A percentile compares a stretch with the other conserved stretches of the same genome.
Evolutionary conservation across 1,140 invertebrate species (phyloP).

Genomic region (Drosophila kurseongensis): DNA sequence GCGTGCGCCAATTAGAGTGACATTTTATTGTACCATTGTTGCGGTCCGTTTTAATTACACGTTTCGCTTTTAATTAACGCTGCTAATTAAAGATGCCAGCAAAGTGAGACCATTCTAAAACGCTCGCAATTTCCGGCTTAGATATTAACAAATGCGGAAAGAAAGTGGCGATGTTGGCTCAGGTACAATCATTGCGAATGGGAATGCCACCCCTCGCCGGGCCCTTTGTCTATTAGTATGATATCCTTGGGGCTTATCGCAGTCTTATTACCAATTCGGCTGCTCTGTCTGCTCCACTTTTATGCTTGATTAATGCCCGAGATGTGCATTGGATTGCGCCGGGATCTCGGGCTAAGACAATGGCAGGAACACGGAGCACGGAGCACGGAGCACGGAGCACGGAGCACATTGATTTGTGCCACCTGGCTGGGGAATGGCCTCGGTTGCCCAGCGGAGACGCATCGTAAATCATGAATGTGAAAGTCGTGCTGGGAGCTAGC

Average conservation of each 20-base stretch:
- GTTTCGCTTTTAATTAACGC: constrained; percentile 43
- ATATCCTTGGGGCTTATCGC: constrained; percentile 64
- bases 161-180: background rate
- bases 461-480: constrained; percentile 77
- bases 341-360: constrained; percentile 30
- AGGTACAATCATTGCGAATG: constrained; percentile 19
- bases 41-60: constrained; percentile 47
- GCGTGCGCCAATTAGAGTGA: constrained; percentile 40
- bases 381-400: constrained; percentile 23
- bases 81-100: constrained; percentile 14
- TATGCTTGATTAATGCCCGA: constrained; percentile 70
- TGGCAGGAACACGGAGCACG: constrained; percentile 9
- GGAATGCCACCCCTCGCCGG: constrained; percentile 4
- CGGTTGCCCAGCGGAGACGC: constrained; percentile 39
- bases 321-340: constrained; percentile 54
- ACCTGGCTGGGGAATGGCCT: constrained; percentile 65
- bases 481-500: constrained; percentile 43
- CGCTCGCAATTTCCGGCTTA: constrained; percentile 40
- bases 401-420: constrained; percentile 60
- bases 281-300: constrained; percentile 53
- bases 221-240: constrained; percentile 57
- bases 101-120: constrained; percentile 22
- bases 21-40: constrained; percentile 44
- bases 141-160: constrained; percentile 3
- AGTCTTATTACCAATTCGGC: constrained; percentile 48